Conservation (phyloP, 2,113 vertebrate genomes). For the Synodontis membranacea region DNA sequence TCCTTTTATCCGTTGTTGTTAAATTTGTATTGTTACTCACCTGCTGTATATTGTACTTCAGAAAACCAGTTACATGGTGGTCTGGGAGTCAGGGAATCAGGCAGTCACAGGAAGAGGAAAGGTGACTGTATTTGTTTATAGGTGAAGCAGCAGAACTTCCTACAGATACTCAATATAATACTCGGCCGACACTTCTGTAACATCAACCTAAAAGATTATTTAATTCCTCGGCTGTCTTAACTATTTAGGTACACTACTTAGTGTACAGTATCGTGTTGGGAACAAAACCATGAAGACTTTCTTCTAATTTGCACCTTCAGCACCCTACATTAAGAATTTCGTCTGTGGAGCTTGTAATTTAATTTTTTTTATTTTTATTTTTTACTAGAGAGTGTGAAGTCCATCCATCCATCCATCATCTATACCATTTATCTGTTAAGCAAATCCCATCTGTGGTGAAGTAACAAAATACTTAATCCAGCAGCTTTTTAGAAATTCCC, state of each 20-base stretch:
- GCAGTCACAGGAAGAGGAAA: neutral
- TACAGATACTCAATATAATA: constrained; percentile 4
- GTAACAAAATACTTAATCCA: neutral
- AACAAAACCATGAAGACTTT: neutral
- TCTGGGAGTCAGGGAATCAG: neutral
- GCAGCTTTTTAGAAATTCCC: neutral
- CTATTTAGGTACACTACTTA: neutral
- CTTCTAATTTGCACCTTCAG: neutral
- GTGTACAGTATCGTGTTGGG: no score
- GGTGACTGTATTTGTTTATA: neutral
- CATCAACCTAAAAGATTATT: neutral
- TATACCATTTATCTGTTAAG: no score
- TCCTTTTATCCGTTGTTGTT: neutral
- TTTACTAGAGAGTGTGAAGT: neutral
- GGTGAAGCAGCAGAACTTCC: neutral
- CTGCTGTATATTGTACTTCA: neutral
- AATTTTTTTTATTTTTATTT: neutral
- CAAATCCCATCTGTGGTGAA: no score
- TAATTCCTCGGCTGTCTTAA: neutral
- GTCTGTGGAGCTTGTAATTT: neutral
- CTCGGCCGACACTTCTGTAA: neutral
- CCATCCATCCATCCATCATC: no score
- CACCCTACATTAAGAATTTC: neutral
- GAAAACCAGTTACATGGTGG: neutral
- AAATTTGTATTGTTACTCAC: neutral